phyloP scores from a whole-genome alignment of 1,140 invertebrate species.

The Phymorhynchus buccinoides region DNA sequence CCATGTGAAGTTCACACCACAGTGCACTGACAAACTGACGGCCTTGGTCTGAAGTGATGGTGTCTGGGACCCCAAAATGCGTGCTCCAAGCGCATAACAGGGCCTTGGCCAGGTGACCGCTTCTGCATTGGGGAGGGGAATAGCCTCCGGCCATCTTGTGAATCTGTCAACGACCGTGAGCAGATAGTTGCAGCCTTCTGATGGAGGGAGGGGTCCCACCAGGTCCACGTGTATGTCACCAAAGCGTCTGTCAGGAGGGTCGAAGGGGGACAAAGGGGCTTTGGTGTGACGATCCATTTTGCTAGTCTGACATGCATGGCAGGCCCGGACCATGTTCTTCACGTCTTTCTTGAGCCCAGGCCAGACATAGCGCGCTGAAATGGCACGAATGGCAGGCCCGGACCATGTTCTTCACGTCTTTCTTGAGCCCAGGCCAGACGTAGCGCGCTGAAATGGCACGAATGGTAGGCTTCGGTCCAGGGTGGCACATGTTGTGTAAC shows the following conservation, averaged over 20 bases:
- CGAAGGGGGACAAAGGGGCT: background rate
- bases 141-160: conserved; percentile 69
- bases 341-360: conserved; percentile 6
- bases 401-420: too few species aligned
- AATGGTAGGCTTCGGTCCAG: too few species aligned
- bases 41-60: conserved; percentile 72
- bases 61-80: conserved; percentile 60
- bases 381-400: too few species aligned
- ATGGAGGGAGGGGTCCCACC: too few species aligned
- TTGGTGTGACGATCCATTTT: too few species aligned
- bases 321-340: background rate
- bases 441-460: too few species aligned
- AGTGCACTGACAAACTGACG: conserved; percentile 64
- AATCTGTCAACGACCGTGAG: conserved; percentile 64
- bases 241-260: too few species aligned
- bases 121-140: conserved; percentile 72
- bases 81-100: conserved; percentile 67
- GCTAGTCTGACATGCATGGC: background rate
- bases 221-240: too few species aligned
- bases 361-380: conserved; percentile 27
- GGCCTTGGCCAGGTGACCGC: conserved; percentile 59
- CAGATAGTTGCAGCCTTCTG: conserved; percentile 57
- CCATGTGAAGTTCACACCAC: background rate
- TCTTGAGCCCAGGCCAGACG: too few species aligned
- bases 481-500: too few species aligned